A percentile compares a stretch with the other conserved stretches of the same genome.
Conservation (phyloP, 2,113 vertebrate species). For the Ceyx margarethae region DNA sequence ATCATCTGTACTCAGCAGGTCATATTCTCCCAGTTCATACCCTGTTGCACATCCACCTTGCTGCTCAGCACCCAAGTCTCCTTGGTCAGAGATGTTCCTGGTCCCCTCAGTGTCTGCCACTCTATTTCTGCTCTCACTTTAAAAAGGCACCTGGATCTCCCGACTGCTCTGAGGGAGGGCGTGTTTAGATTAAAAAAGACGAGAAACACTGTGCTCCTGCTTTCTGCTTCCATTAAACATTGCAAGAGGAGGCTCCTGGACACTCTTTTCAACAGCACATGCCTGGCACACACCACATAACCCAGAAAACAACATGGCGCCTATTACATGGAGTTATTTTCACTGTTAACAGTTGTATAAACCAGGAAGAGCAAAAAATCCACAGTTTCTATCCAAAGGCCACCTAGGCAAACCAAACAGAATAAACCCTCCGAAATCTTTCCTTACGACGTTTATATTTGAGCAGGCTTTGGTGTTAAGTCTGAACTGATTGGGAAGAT, state of each 20-base stretch:
- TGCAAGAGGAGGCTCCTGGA: neutral
- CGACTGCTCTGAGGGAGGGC: neutral
- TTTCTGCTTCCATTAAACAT: neutral
- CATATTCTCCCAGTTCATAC: accelerated
- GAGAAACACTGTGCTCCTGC: neutral
- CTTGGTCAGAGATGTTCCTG: neutral
- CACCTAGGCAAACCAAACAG: neutral
- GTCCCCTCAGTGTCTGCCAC: neutral
- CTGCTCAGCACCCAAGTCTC: neutral
- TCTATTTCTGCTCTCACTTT: neutral
- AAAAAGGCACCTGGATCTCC: neutral
- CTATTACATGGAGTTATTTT: neutral
- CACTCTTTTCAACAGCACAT: neutral
- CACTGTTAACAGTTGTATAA: neutral
- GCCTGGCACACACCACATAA: neutral
- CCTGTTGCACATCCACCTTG: accelerated
- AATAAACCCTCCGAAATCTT: neutral
- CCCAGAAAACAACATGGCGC: neutral
- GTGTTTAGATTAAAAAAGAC: too few species aligned
- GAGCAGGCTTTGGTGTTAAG: constrained; percentile 49
- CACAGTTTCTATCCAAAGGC: neutral
- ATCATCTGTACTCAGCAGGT: neutral
- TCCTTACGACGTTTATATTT: neutral
- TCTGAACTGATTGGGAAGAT: constrained; percentile 54
- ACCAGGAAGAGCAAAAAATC: neutral